These are phyloP conservation scores for Scortum barcoo DNA, from an alignment of 2,113 vertebrate genomes.

Conservation along the genomic window DNA sequence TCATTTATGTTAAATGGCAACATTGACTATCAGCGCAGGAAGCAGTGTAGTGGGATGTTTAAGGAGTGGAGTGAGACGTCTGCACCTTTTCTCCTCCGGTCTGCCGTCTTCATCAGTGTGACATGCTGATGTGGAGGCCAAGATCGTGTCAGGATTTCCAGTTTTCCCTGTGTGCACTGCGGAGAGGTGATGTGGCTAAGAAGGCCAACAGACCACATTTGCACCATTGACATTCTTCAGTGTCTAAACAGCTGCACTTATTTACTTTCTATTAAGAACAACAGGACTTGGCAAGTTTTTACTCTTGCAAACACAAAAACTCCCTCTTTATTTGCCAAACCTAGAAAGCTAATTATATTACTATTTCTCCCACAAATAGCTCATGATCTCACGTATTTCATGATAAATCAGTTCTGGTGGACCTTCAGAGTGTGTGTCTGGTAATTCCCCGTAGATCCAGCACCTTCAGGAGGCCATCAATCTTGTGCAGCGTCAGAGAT, in stretches of 20 bases:
- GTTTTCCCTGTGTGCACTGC: not conserved
- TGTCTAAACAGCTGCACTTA: constrained; percentile 46
- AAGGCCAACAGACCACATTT: not conserved
- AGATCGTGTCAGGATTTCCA: constrained; percentile 8
- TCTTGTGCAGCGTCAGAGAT: constrained; percentile 52
- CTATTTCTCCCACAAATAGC: constrained; percentile 38
- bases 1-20: constrained; percentile 25
- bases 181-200: not conserved
- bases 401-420: constrained; percentile 43
- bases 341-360: constrained; percentile 49
- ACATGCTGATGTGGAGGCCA: constrained; percentile 9
- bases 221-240: constrained; percentile 19
- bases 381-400: constrained; percentile 39
- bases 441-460: constrained; percentile 44
- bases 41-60: constrained; percentile 1
- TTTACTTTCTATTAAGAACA: constrained; percentile 37
- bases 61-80: constrained; percentile 9
- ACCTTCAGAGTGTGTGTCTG: constrained; percentile 15
- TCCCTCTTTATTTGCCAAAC: constrained; percentile 39
- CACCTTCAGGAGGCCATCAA: constrained; percentile 55
- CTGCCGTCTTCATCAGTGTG: not conserved
- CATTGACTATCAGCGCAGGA: not conserved
- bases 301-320: constrained; percentile 33
- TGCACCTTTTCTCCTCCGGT: not conserved
- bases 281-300: constrained; percentile 9